A percentile compares a stretch with the other conserved stretches of the same genome.
Conservation (phyloP, 1,140 invertebrate genomes). For the Andrena cerasifolii region DNA sequence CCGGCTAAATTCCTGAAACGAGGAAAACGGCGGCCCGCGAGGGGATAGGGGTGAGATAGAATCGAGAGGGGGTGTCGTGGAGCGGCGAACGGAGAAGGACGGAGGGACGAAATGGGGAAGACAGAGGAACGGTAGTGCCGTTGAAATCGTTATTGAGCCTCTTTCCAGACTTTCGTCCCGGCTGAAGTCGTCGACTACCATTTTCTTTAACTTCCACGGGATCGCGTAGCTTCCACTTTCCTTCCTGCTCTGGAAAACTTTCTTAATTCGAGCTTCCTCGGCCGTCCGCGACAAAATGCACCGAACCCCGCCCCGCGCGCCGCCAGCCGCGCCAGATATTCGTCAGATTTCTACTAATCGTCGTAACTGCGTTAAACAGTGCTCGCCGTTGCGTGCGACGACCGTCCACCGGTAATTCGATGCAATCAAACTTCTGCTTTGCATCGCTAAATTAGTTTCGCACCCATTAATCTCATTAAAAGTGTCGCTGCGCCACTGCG, state of each 20-base stretch:
- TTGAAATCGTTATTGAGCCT: constrained; percentile 70
- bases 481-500: background rate
- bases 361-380: constrained; percentile 17
- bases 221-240: constrained; percentile 55
- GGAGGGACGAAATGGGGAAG: constrained; percentile 24
- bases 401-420: background rate
- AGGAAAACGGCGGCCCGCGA: constrained; percentile 37
- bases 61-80: constrained; percentile 22
- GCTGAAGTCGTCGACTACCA: constrained; percentile 60
- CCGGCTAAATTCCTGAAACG: constrained; percentile 50
- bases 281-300: constrained; percentile 49
- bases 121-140: constrained; percentile 26
- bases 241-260: constrained; percentile 58
- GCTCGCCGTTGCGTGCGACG: background rate
- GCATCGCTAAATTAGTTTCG: constrained; percentile 1
- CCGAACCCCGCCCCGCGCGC: constrained; percentile 25
- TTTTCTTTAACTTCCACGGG: constrained; percentile 64
- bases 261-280: constrained; percentile 69
- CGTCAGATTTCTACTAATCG: constrained; percentile 46
- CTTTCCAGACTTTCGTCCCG: constrained; percentile 58
- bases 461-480: background rate
- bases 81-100: constrained; percentile 33
- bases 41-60: constrained; percentile 45
- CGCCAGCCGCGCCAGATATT: constrained; percentile 16
- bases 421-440: background rate